These are phyloP conservation scores for Podarcis lilfordi DNA, from an alignment of 2,797 vertebrate species.

Conservation along the genomic window DNA sequence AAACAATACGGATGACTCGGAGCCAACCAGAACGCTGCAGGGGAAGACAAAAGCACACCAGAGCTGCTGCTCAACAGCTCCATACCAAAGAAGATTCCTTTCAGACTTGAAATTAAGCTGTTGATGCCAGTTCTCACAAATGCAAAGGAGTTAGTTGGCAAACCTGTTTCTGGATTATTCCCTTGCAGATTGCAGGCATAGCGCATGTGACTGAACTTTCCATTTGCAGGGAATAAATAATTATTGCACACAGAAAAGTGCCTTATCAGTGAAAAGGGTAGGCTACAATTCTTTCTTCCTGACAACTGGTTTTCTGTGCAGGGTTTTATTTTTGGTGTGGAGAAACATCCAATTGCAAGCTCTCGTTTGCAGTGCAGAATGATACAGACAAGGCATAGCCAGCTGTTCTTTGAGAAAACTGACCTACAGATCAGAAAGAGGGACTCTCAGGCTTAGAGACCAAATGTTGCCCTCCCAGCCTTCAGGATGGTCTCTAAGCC, in stretches of 20 bases:
- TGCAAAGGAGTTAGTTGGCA: background rate
- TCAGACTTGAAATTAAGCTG: background rate
- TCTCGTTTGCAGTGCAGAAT: background rate
- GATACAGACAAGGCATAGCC: background rate
- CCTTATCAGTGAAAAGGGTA: background rate
- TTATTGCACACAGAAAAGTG: background rate
- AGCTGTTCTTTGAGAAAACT: background rate
- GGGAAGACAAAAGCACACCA: background rate
- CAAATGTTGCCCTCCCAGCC: too few relatives aligned
- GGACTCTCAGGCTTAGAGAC: too few relatives aligned
- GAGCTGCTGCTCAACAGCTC: background rate
- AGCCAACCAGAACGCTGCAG: background rate
- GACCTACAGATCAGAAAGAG: too few relatives aligned
- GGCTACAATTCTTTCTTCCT: background rate
- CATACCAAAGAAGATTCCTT: background rate
- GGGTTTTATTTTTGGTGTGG: background rate
- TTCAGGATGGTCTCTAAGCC: too few relatives aligned
- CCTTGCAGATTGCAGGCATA: background rate
- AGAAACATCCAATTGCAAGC: background rate
- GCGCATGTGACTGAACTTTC: too few relatives aligned
- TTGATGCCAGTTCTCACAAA: background rate
- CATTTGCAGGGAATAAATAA: too few relatives aligned
- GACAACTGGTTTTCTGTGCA: background rate
- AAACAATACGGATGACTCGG: constrained; percentile 1
- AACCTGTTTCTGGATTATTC: background rate